Percentiles rank a stretch among this genome's conserved stretches.
These are phyloP conservation scores for Philonicus albiceps DNA, from an alignment of 2,888 invertebrate genomes.

Conservation along the genomic window DNA sequence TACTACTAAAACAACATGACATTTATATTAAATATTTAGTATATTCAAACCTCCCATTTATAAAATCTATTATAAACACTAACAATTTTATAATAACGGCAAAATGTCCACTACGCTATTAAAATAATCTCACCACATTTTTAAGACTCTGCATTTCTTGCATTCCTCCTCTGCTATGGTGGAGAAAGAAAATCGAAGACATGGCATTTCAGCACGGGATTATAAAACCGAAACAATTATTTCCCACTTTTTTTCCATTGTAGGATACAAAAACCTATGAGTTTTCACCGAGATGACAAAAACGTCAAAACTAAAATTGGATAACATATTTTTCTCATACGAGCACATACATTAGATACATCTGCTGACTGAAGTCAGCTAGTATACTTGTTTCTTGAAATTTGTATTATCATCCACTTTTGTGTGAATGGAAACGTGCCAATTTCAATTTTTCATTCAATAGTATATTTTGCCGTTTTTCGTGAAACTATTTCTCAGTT, in stretches of 20 bases:
- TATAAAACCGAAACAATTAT: neutral
- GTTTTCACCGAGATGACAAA: neutral
- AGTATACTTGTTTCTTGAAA: neutral
- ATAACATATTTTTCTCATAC: neutral
- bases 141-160: neutral
- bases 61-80: neutral
- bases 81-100: too few relatives aligned
- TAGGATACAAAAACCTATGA: neutral
- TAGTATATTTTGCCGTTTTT: neutral
- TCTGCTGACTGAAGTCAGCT: neutral
- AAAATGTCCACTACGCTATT: neutral
- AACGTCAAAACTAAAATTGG: neutral
- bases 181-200: neutral
- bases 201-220: neutral
- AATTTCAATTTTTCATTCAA: neutral
- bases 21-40: too few relatives aligned
- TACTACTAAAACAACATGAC: too few relatives aligned
- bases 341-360: neutral
- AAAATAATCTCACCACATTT: neutral
- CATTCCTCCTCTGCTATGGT: neutral
- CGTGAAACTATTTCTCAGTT: neutral
- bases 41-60: too few relatives aligned
- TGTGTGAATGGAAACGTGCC: neutral
- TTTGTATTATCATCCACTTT: neutral
- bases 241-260: neutral